phyloP scores from a whole-genome alignment of 1,140 invertebrate species.

The Oryctes rhinoceros region DNA sequence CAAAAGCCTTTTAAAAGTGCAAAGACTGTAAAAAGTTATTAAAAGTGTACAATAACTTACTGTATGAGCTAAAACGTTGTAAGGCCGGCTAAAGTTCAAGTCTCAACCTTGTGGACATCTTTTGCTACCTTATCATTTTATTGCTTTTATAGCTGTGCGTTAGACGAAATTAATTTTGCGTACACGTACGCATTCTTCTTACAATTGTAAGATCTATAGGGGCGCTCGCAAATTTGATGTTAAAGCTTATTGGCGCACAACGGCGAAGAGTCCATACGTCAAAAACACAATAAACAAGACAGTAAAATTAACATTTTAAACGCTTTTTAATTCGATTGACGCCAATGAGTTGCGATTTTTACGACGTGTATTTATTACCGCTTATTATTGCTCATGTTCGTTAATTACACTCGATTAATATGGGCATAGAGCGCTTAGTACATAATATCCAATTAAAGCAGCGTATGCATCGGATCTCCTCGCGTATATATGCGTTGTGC shows the following conservation, averaged over 20 bases:
- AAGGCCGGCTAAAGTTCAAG: too few relatives aligned
- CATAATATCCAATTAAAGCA: slow-evolving; percentile 17
- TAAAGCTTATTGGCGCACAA: neutral
- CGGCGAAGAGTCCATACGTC: neutral
- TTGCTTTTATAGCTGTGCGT: too few relatives aligned
- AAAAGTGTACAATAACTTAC: too few relatives aligned
- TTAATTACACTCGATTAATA: neutral
- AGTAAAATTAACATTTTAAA: neutral
- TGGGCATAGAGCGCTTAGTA: neutral
- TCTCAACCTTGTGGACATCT: too few relatives aligned
- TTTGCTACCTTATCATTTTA: too few relatives aligned
- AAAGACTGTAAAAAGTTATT: too few relatives aligned
- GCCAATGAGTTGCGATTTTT: slow-evolving; percentile 17
- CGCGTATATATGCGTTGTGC: neutral
- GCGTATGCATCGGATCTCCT: too few relatives aligned
- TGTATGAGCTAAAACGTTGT: too few relatives aligned
- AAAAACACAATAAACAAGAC: neutral
- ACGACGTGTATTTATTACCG: slow-evolving; percentile 2
- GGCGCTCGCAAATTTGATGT: neutral
- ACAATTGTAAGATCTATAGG: too few relatives aligned
- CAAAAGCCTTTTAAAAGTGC: too few relatives aligned
- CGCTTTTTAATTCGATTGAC: slow-evolving; percentile 10
- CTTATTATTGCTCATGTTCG: neutral
- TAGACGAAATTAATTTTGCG: too few relatives aligned
- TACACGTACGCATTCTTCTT: too few relatives aligned